Percentiles rank a stretch among this genome's conserved stretches.
These are phyloP conservation scores for Dioctria linearis DNA, from an alignment of 2,888 invertebrate species.

Conservation along the genomic window DNA sequence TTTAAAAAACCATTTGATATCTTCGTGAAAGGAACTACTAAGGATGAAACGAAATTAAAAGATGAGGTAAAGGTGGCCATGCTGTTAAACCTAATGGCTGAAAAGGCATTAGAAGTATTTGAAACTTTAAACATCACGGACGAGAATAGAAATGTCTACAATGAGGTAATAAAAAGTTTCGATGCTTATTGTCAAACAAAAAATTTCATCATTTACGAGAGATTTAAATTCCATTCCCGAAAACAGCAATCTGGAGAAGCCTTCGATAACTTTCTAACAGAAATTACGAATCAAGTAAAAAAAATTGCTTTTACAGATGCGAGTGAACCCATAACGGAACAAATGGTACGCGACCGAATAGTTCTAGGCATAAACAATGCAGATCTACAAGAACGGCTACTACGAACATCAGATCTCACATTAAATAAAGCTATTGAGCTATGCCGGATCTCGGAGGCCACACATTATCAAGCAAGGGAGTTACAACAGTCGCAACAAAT, in stretches of 20 bases:
- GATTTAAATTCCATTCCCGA: slow-evolving; percentile 42
- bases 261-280: slow-evolving; percentile 50
- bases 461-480: too few species aligned
- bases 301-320: slow-evolving; percentile 44
- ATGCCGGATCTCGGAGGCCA: too few species aligned
- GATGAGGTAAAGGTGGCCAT: slow-evolving; percentile 14
- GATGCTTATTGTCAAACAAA: slow-evolving; percentile 48
- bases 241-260: slow-evolving; percentile 41
- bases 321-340: too few species aligned
- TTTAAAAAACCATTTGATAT: slow-evolving; percentile 20
- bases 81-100: slow-evolving; percentile 28
- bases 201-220: slow-evolving; percentile 39
- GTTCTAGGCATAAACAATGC: too few species aligned
- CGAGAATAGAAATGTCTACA: slow-evolving; percentile 12
- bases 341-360: too few species aligned
- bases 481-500: too few species aligned
- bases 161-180: slow-evolving; percentile 41
- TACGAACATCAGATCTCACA: too few species aligned
- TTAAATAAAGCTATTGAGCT: too few species aligned
- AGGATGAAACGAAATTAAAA: too few species aligned
- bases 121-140: slow-evolving; percentile 10
- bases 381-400: too few species aligned
- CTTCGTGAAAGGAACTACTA: neutral
- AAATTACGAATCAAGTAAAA: slow-evolving; percentile 50
- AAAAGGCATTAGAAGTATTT: slow-evolving; percentile 16